Conservation (phyloP, 2,888 invertebrate genomes). For the Oeneis ivallda region DNA sequence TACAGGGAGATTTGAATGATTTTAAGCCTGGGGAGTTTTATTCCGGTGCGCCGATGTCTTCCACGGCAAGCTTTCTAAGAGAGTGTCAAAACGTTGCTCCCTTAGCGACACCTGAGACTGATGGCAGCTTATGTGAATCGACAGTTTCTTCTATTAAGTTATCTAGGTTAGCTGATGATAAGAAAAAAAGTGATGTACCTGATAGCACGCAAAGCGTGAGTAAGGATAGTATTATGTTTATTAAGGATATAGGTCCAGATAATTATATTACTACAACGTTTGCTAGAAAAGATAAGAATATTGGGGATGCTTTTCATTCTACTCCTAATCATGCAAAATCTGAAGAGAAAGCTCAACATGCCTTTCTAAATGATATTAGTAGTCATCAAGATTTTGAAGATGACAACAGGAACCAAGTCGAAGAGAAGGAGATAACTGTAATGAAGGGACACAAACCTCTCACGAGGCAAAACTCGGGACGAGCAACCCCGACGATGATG, state of each 20-base stretch:
- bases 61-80: slow-evolving; percentile 64
- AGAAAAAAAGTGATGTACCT: slow-evolving; percentile 69
- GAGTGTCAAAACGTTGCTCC: slow-evolving; percentile 78
- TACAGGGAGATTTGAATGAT: slow-evolving; percentile 69
- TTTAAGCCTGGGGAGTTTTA: slow-evolving; percentile 79
- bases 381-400: slow-evolving; percentile 76
- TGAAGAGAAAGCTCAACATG: slow-evolving; percentile 75
- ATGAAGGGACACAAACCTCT: slow-evolving; percentile 86
- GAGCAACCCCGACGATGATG: slow-evolving; percentile 78
- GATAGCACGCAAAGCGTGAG: slow-evolving; percentile 67
- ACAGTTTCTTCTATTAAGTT: slow-evolving; percentile 77
- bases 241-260: slow-evolving; percentile 86
- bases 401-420: slow-evolving; percentile 75
- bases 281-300: slow-evolving; percentile 72
- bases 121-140: slow-evolving; percentile 82
- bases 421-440: slow-evolving; percentile 73
- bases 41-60: slow-evolving; percentile 66
- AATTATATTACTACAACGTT: slow-evolving; percentile 87
- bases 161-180: slow-evolving; percentile 71
- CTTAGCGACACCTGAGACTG: slow-evolving; percentile 83
- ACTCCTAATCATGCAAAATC: slow-evolving; percentile 72
- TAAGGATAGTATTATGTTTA: slow-evolving; percentile 82
- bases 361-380: slow-evolving; percentile 74
- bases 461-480: slow-evolving; percentile 84
- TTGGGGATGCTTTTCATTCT: slow-evolving; percentile 59